These are phyloP conservation scores for Aphrocallistes beatrix DNA, from an alignment of 37 sponge, comb jelly and placozoan genomes.

Conservation along the genomic window DNA sequence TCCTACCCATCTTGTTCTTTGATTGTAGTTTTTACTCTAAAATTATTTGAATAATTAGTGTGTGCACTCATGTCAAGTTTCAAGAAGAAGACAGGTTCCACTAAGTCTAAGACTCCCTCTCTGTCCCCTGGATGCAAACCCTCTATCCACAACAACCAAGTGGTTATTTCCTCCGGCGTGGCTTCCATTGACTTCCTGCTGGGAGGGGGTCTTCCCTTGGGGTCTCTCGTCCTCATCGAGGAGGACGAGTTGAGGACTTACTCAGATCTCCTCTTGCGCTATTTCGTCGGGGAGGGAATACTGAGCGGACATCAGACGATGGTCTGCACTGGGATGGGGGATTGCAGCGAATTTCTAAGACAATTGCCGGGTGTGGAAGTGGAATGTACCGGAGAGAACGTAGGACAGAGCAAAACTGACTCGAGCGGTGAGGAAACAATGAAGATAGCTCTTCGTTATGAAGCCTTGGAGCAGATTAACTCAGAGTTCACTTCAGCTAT, in stretches of 20 bases:
- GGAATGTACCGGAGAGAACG: background rate
- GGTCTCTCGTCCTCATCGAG: slow-evolving; percentile 24
- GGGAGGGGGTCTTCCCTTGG: background rate
- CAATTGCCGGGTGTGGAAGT: background rate
- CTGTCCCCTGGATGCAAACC: background rate
- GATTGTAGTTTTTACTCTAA: background rate
- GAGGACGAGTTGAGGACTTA: slow-evolving; percentile 58
- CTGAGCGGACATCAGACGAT: slow-evolving; percentile 49
- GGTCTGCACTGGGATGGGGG: slow-evolving; percentile 32
- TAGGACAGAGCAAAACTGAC: too few relatives aligned
- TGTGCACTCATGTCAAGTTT: background rate
- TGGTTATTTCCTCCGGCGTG: background rate
- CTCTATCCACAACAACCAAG: slow-evolving; percentile 8
- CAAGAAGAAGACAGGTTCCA: background rate
- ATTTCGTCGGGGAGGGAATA: slow-evolving; percentile 68
- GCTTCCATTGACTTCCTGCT: background rate
- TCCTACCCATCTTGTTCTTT: background rate
- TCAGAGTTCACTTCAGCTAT: background rate
- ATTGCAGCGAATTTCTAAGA: slow-evolving; percentile 29
- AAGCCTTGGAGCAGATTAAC: background rate
- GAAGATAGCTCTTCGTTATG: slow-evolving; percentile 3
- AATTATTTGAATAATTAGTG: background rate
- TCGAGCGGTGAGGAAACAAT: too few relatives aligned
- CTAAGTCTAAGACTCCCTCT: background rate
- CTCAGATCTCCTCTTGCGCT: slow-evolving; percentile 47